Conservation (phyloP, 1,140 invertebrate genomes). For the Tigriopus japonicus region DNA sequence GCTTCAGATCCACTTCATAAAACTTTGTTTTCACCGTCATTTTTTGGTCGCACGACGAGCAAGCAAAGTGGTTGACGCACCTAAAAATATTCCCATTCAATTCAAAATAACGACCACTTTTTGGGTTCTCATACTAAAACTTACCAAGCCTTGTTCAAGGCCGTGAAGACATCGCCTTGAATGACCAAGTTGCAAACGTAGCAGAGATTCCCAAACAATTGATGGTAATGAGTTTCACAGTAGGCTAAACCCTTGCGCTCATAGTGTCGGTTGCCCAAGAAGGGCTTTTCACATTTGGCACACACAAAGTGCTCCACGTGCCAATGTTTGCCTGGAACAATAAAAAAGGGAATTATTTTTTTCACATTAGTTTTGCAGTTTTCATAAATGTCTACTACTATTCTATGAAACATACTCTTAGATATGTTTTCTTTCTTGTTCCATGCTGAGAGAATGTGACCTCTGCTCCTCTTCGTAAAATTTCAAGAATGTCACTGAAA, state of each 20-base stretch:
- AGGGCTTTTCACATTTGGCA: slow-evolving; percentile 98
- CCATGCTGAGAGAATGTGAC: too few relatives aligned
- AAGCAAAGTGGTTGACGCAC: slow-evolving; percentile 97
- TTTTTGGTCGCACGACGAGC: slow-evolving; percentile 87
- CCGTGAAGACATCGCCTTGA: slow-evolving; percentile 88
- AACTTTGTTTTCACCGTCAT: slow-evolving; percentile 98
- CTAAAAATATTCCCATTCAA: neutral
- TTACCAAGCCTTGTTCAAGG: slow-evolving; percentile 92
- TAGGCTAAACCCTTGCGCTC: slow-evolving; percentile 97
- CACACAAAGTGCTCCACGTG: slow-evolving; percentile 99
- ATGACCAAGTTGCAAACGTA: slow-evolving; percentile 98
- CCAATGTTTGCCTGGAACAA: slow-evolving; percentile 68
- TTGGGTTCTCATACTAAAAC: too few relatives aligned
- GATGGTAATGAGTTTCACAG: slow-evolving; percentile 98
- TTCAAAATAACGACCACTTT: too few relatives aligned
- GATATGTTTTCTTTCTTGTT: too few relatives aligned
- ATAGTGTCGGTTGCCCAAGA: slow-evolving; percentile 94
- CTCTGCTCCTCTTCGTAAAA: too few relatives aligned
- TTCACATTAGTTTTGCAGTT: too few relatives aligned
- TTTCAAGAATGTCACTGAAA: too few relatives aligned
- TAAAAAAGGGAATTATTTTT: too few relatives aligned
- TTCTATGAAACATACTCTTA: neutral
- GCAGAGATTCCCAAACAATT: slow-evolving; percentile 94
- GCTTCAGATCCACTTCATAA: slow-evolving; percentile 44
- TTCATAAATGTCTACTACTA: too few relatives aligned